phyloP scores from a whole-genome alignment of 2,888 invertebrate genomes.

The Caenorhabditis sp. region DNA sequence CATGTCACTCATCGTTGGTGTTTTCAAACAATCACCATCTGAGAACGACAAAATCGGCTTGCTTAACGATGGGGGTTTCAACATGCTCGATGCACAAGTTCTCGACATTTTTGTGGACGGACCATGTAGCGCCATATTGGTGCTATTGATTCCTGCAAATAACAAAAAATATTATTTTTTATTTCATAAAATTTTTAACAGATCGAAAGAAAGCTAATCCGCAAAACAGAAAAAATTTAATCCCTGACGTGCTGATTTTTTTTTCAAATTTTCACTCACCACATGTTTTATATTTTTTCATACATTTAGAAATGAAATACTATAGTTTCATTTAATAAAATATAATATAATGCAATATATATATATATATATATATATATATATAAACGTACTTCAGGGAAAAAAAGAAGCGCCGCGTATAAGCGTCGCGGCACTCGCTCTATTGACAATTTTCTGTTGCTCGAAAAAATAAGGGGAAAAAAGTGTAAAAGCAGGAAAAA shows the following conservation, averaged over 20 bases:
- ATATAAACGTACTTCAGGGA: background rate
- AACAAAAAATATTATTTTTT: constrained; percentile 1
- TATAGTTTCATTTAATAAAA: too few relatives aligned
- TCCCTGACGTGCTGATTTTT: too few relatives aligned
- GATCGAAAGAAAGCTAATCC: too few relatives aligned
- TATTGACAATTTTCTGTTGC: background rate
- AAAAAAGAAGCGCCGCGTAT: background rate
- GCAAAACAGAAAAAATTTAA: too few relatives aligned
- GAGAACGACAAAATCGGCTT: constrained; percentile 41
- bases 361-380: too few relatives aligned
- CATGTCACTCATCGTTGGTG: constrained; percentile 61
- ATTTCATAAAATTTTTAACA: too few relatives aligned
- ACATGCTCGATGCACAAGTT: constrained; percentile 13
- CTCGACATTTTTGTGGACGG: constrained; percentile 29
- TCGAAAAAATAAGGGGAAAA: background rate
- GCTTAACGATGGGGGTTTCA: constrained; percentile 32
- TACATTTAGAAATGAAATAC: too few relatives aligned
- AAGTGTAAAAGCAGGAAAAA: background rate
- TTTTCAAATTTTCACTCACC: too few relatives aligned
- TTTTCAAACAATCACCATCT: constrained; percentile 59
- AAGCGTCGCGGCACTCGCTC: background rate
- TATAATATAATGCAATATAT: too few relatives aligned
- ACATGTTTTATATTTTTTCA: too few relatives aligned
- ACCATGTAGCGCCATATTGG: constrained; percentile 31
- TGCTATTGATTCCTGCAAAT: background rate